Conservation (phyloP, 2,797 vertebrate species). For the Spinibarbus caldwelli region DNA sequence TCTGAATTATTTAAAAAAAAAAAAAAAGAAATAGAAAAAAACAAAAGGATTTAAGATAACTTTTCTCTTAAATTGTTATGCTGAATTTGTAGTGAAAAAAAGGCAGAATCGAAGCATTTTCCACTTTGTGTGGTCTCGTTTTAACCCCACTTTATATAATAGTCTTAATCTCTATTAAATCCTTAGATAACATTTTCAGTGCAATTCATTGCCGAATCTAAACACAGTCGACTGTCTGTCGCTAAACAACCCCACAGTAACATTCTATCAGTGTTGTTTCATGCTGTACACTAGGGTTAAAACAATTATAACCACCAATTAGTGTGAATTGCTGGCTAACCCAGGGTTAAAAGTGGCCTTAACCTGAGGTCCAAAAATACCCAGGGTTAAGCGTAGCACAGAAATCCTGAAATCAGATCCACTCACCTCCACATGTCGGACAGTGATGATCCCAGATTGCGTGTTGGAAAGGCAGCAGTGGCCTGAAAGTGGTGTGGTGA, state of each 20-base stretch:
- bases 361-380: neutral
- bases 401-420: constrained; percentile 17
- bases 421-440: neutral
- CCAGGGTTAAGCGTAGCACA: neutral
- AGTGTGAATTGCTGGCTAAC: neutral
- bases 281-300: neutral
- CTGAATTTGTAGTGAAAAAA: neutral
- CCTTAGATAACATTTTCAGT: neutral
- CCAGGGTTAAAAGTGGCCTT: neutral
- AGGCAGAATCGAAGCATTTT: neutral
- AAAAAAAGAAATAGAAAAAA: neutral
- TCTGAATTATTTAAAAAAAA: neutral
- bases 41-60: neutral
- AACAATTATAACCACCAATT: neutral
- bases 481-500: neutral
- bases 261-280: neutral
- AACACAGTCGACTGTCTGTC: neutral
- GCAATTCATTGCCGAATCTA: neutral
- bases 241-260: neutral
- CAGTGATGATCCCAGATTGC: neutral
- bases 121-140: neutral
- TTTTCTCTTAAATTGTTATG: neutral
- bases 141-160: constrained; percentile 15
- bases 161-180: constrained; percentile 8
- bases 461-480: constrained; percentile 11